phyloP scores from a whole-genome alignment of 2,113 vertebrate species.

The Carlito syrichta region DNA sequence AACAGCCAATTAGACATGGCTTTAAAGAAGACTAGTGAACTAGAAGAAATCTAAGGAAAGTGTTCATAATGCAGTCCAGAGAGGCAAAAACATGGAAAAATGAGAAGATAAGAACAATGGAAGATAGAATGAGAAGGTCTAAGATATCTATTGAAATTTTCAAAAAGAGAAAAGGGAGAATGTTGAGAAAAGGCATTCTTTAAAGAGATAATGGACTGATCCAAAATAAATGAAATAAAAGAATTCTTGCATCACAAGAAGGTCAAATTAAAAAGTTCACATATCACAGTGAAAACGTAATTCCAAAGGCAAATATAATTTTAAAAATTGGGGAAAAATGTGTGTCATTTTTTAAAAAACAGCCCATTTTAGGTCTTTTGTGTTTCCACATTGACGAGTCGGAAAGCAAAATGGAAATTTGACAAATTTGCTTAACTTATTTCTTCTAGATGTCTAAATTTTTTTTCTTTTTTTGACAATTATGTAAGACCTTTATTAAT shows the following conservation, averaged over 20 bases:
- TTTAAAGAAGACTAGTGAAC: conserved; percentile 20
- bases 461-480: background rate
- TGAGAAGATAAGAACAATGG: background rate
- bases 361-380: background rate
- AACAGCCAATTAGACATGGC: background rate
- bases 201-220: background rate
- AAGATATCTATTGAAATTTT: background rate
- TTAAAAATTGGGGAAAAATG: background rate
- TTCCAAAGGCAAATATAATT: conserved; percentile 18
- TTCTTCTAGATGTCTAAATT: background rate
- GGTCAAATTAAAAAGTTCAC: background rate
- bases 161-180: background rate
- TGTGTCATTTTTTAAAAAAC: background rate
- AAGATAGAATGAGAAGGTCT: background rate
- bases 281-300: background rate
- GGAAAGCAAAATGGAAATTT: background rate
- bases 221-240: background rate
- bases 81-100: background rate
- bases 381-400: background rate
- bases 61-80: background rate
- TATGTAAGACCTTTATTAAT: background rate
- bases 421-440: background rate
- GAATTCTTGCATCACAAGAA: background rate
- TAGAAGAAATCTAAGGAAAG: conserved; percentile 26
- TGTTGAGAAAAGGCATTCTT: background rate